These are phyloP conservation scores for Podarcis muralis DNA, from an alignment of 2,113 vertebrate genomes.

Conservation along the genomic window DNA sequence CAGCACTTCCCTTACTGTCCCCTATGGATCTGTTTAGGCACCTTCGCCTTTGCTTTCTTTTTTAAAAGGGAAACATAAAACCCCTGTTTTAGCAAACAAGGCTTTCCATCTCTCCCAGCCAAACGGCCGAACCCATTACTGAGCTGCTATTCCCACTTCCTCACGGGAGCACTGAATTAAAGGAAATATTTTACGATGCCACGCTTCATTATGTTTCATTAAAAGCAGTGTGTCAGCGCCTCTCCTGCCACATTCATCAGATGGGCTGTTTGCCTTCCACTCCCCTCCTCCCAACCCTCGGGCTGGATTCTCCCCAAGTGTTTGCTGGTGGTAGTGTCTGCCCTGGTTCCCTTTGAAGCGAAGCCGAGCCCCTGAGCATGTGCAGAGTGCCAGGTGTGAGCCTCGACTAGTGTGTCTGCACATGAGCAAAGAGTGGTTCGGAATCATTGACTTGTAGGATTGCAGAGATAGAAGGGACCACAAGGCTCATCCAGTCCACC, in stretches of 20 bases:
- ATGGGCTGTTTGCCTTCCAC: background rate
- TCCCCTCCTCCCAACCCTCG: background rate
- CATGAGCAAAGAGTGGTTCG: background rate
- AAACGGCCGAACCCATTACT: constrained; percentile 24
- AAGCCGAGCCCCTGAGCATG: too few relatives aligned
- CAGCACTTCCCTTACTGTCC: background rate
- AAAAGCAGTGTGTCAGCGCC: constrained; percentile 49
- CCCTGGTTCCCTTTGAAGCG: background rate
- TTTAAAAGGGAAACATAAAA: too few relatives aligned
- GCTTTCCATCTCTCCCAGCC: background rate
- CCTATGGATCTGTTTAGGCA: background rate
- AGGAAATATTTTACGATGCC: constrained; percentile 72
- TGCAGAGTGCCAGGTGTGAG: too few relatives aligned
- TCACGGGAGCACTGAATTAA: constrained; percentile 73
- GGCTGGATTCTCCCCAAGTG: background rate
- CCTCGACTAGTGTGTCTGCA: too few relatives aligned
- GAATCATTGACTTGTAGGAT: too few relatives aligned
- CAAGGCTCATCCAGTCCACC: too few relatives aligned
- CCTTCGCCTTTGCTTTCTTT: background rate
- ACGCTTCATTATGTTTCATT: constrained; percentile 79
- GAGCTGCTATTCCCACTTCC: constrained; percentile 34
- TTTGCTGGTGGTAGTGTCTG: too few relatives aligned
- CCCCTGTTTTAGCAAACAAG: background rate
- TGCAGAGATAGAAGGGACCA: background rate
- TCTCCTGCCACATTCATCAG: constrained; percentile 46